A percentile compares a stretch with the other conserved stretches of the same genome.
Conservation (phyloP, 2,113 vertebrate genomes). For the Genyomyrus donnyi region DNA sequence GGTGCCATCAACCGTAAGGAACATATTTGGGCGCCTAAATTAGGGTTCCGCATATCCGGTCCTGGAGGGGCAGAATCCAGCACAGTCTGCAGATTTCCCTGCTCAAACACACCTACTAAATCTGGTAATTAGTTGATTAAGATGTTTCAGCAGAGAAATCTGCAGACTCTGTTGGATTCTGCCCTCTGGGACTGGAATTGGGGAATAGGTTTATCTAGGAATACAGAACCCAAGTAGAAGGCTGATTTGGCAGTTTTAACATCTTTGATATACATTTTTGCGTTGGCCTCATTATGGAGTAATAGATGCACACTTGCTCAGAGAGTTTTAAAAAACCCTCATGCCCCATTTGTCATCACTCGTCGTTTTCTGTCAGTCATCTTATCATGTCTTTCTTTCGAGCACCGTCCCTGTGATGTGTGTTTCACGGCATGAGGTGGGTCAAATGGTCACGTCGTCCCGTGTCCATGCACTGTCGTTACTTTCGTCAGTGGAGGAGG, state of each 20-base stretch:
- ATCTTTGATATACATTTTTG: neutral
- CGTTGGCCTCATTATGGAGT: neutral
- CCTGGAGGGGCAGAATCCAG: neutral
- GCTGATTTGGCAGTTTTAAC: neutral
- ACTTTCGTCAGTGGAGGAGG: neutral
- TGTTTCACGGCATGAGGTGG: neutral
- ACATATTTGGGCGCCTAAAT: neutral
- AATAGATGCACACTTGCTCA: neutral
- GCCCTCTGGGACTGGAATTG: neutral
- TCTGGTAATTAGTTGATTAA: neutral
- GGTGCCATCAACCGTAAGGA: neutral
- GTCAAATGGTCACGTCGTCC: neutral
- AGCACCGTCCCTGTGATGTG: neutral
- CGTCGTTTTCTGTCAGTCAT: neutral
- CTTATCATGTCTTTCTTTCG: neutral
- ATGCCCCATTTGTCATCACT: neutral
- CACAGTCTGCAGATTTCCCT: neutral
- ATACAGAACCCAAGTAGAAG: neutral
- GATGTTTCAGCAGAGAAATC: neutral
- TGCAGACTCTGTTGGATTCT: neutral
- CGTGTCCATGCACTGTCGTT: neutral
- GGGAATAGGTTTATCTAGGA: neutral
- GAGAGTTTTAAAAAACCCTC: neutral
- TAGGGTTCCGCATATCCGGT: neutral
- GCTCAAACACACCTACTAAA: neutral